Conservation (phyloP, 2,888 invertebrate genomes). For the Lithodes maja region DNA sequence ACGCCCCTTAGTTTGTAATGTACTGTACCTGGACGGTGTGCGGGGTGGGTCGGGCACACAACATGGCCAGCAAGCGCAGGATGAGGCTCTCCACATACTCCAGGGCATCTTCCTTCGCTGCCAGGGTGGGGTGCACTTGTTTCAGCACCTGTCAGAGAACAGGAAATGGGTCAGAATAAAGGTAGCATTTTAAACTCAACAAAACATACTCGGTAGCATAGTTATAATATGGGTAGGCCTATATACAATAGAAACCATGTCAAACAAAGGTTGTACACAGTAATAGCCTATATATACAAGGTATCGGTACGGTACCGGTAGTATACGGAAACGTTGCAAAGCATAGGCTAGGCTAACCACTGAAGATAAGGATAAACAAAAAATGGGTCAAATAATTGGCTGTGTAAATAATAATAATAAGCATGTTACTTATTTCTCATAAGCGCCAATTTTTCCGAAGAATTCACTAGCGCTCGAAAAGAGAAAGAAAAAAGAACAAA, state of each 20-base stretch:
- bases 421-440: no score
- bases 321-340: no score
- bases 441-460: no score
- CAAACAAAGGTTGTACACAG: no score
- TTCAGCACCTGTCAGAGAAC: constrained; percentile 84
- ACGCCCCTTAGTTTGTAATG: neutral
- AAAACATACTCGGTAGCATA: neutral
- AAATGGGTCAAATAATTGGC: no score
- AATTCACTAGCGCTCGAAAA: no score
- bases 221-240: neutral
- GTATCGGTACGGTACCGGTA: no score
- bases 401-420: no score
- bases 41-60: constrained; percentile 86
- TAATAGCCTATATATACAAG: no score
- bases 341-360: no score
- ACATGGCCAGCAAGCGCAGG: constrained; percentile 88
- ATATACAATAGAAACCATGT: neutral
- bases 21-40: constrained; percentile 80
- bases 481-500: no score
- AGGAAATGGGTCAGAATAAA: neutral
- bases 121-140: constrained; percentile 90
- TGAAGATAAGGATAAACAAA: no score
- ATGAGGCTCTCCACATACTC: constrained; percentile 94
- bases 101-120: constrained; percentile 90
- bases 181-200: neutral